Conservation (phyloP, 1,140 invertebrate genomes). For the Gryllus bimaculatus region DNA sequence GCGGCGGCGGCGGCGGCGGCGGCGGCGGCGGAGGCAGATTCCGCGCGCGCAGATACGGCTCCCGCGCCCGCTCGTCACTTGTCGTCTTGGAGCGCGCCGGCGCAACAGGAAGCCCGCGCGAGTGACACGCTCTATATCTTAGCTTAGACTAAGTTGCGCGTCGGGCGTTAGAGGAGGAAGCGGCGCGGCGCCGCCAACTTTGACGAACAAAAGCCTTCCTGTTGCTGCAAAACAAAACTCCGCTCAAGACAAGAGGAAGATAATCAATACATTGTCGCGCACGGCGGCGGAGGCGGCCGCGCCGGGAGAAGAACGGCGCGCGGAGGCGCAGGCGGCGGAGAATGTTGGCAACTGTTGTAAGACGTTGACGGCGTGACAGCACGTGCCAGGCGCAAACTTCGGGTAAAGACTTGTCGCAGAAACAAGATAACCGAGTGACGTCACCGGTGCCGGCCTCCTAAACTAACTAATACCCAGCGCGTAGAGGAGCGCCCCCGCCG, state of each 20-base stretch:
- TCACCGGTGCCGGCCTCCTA: neutral
- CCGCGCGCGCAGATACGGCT: neutral
- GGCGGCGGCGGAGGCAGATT: neutral
- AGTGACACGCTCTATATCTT: conserved; percentile 4
- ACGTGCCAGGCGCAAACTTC: neutral
- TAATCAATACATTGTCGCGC: neutral
- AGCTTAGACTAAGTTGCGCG: conserved; percentile 3
- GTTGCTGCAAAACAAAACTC: neutral
- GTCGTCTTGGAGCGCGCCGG: neutral
- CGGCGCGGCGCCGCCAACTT: neutral
- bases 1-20: too few relatives aligned
- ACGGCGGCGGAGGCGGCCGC: too few relatives aligned
- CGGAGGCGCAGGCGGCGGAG: neutral
- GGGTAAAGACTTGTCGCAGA: neutral
- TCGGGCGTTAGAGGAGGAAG: neutral
- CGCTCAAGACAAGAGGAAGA: neutral
- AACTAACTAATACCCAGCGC: neutral
- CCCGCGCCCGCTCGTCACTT: neutral
- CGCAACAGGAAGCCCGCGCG: neutral
- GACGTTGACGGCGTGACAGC: conserved; percentile 2
- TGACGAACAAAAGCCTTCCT: neutral
- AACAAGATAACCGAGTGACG: conserved; percentile 3
- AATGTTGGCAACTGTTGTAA: conserved; percentile 4
- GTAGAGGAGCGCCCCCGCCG: neutral
- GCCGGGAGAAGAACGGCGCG: too few relatives aligned